phyloP scores from a whole-genome alignment of 2,113 vertebrate species.

The Apteryx mantelli region DNA sequence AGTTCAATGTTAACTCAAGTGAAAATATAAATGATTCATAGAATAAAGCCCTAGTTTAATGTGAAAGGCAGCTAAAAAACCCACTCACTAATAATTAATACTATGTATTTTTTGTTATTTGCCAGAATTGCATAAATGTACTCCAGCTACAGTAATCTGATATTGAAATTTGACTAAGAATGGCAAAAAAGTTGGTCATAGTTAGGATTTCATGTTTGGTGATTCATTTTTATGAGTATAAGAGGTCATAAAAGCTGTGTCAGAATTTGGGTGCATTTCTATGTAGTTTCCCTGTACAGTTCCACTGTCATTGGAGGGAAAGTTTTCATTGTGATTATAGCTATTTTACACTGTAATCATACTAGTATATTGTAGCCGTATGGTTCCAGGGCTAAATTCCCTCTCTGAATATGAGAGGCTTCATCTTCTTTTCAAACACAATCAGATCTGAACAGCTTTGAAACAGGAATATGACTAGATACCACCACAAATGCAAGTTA shows the following conservation, averaged over 20 bases:
- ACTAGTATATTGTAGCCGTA: background rate
- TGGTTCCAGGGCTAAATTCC: background rate
- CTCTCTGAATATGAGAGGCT: background rate
- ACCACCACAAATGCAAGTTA: background rate
- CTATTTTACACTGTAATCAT: constrained; percentile 14
- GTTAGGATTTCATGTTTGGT: background rate
- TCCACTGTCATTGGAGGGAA: background rate
- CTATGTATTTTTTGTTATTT: background rate
- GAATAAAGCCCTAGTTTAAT: background rate
- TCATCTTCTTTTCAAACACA: background rate
- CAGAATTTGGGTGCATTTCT: background rate
- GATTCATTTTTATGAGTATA: background rate
- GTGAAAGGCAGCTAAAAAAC: background rate
- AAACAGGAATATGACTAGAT: background rate
- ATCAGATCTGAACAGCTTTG: background rate
- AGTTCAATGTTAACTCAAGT: background rate
- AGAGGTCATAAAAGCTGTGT: background rate
- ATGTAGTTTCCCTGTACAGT: background rate
- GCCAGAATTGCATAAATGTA: background rate
- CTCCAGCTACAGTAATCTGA: background rate
- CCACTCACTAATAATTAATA: background rate
- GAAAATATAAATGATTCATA: background rate
- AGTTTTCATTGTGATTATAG: background rate
- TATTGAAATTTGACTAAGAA: background rate
- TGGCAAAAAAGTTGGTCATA: background rate